phyloP scores from a whole-genome alignment of 1,140 invertebrate genomes.

The Drosophila auraria region DNA sequence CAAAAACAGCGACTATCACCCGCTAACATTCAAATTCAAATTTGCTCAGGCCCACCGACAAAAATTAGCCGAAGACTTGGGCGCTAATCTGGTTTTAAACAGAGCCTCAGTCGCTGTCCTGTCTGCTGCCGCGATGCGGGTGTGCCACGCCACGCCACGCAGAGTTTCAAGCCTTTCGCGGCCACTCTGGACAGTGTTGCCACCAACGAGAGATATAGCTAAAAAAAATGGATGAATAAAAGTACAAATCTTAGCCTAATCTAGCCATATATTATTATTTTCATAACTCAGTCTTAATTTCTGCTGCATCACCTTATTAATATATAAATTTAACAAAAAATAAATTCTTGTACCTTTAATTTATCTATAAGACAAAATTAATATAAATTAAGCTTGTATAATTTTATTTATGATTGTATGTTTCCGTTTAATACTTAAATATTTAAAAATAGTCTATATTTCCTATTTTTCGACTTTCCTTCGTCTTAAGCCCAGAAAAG shows the following conservation, averaged over 20 bases:
- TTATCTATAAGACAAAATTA: no score
- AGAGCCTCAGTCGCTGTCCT: constrained; percentile 29
- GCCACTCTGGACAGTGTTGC: constrained; percentile 17
- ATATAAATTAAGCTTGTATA: background rate
- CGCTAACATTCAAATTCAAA: constrained; percentile 84
- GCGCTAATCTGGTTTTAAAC: constrained; percentile 83
- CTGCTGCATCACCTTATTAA: no score
- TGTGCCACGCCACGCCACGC: constrained; percentile 61
- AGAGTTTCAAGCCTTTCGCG: constrained; percentile 20
- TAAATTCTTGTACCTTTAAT: no score
- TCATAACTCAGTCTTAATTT: no score
- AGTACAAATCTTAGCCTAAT: no score
- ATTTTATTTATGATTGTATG: background rate
- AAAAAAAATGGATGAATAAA: no score
- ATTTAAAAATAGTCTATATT: no score
- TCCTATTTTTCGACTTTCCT: no score
- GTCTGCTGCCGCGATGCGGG: constrained; percentile 78
- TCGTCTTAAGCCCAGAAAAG: background rate
- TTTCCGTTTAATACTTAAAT: background rate
- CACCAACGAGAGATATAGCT: background rate
- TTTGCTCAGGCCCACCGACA: constrained; percentile 73
- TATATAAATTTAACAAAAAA: no score
- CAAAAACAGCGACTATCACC: constrained; percentile 69
- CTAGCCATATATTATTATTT: no score
- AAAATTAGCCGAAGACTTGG: constrained; percentile 82